Percentiles rank a stretch among this genome's conserved stretches.
phyloP scores from a whole-genome alignment of 1,140 invertebrate genomes.

The Hypsibius dujardini region DNA sequence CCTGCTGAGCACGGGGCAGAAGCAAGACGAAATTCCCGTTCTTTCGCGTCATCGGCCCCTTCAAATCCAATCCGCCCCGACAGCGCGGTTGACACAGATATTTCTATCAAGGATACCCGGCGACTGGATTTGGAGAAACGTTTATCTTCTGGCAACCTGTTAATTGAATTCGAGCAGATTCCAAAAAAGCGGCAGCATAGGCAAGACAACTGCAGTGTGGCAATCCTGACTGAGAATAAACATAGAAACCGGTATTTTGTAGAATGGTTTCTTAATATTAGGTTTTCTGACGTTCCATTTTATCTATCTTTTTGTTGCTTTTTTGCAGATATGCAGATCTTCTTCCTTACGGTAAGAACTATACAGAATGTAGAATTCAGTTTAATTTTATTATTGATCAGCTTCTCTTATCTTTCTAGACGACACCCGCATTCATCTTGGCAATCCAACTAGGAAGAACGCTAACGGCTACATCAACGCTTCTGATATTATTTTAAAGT shows the following conservation, averaged over 20 bases:
- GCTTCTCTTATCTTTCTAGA: slow-evolving; percentile 28
- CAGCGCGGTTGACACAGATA: slow-evolving; percentile 30
- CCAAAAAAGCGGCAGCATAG: slow-evolving; percentile 52
- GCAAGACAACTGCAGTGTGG: slow-evolving; percentile 42
- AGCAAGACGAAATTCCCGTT: no score
- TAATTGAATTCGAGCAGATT: slow-evolving; percentile 69
- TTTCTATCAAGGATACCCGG: slow-evolving; percentile 33
- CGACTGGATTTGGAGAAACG: slow-evolving; percentile 60
- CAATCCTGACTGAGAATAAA: slow-evolving; percentile 45
- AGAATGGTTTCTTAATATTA: no score
- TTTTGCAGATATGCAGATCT: slow-evolving; percentile 37
- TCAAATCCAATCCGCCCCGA: slow-evolving; percentile 22
- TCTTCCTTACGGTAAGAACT: slow-evolving; percentile 51
- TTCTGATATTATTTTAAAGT: slow-evolving; percentile 46
- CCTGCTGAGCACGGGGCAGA: no score
- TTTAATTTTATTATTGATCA: not conserved
- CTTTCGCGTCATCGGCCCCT: no score
- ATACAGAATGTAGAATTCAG: not conserved
- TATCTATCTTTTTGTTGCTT: no score
- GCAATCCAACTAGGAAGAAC: slow-evolving; percentile 53
- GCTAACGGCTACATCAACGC: slow-evolving; percentile 72
- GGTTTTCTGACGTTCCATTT: no score
- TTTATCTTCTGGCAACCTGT: slow-evolving; percentile 56
- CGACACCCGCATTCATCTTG: slow-evolving; percentile 56
- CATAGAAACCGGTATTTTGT: slow-evolving; percentile 34